Conservation (phyloP, 2,113 vertebrate species). For the Oryzias javanicus region DNA sequence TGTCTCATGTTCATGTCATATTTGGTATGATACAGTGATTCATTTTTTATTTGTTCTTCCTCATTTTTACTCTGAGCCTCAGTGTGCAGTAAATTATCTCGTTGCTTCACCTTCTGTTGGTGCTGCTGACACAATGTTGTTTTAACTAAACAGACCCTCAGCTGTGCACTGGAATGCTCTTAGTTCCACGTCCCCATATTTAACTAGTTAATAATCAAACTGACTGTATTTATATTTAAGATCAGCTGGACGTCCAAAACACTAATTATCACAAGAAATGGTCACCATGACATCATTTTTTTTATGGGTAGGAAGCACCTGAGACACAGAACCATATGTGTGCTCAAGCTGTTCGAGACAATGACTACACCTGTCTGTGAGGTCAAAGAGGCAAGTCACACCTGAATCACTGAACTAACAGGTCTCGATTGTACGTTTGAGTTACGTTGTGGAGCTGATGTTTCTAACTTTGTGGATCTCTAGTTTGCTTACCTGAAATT, state of each 20-base stretch:
- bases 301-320: slow-evolving; percentile 50
- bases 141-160: not conserved
- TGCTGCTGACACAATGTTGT: not conserved
- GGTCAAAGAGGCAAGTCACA: slow-evolving; percentile 49
- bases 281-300: slow-evolving; percentile 43
- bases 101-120: not conserved
- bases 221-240: slow-evolving; percentile 25
- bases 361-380: slow-evolving; percentile 50
- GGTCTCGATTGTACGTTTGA: not conserved
- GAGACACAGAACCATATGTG: slow-evolving; percentile 47
- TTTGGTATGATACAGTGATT: slow-evolving; percentile 5
- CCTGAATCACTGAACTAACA: slow-evolving; percentile 51
- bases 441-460: too few species aligned
- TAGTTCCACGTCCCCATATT: slow-evolving; percentile 29
- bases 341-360: slow-evolving; percentile 37
- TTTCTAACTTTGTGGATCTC: too few species aligned
- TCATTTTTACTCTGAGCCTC: not conserved
- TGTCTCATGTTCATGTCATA: slow-evolving; percentile 39
- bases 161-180: slow-evolving; percentile 18
- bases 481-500: too few species aligned
- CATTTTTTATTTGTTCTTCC: slow-evolving; percentile 4
- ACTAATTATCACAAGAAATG: slow-evolving; percentile 36
- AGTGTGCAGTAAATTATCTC: not conserved
- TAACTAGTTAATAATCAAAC: slow-evolving; percentile 63
- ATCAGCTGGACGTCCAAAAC: slow-evolving; percentile 15